Evolutionary conservation across 2,888 invertebrate genomes (phyloP), one percentile per base, ranked within the genome.

Genomic region (Biston stratarius): DNA sequence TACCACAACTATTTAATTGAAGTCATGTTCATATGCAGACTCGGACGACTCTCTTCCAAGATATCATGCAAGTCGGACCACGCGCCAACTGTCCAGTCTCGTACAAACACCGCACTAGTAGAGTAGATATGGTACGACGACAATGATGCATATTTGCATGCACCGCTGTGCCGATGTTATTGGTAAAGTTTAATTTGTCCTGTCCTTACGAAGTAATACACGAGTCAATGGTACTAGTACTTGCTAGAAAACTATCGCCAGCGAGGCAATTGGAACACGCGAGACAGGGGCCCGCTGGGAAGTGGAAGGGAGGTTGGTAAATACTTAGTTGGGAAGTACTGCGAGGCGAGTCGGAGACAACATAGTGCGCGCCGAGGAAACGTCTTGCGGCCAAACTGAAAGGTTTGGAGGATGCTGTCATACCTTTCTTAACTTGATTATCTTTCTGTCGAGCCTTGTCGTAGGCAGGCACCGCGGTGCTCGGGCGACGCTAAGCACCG

Each of bases 341-440:
- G 58, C 52, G 34, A 61, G 53, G 14, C 33, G 48, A 66, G 52
- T 47, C 47, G 47, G 49, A 14, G 42, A 36, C 67, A 62, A 58
- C 40, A 48, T 11, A 12, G 33, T 52, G 24, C 12, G 15, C 11
- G 8, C 7, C n/a, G 24, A 24, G 55, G 24, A 6, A 2, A 15
- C 12, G 12, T 55, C 11, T n/a, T 11, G 33, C 12, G 34, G 7
- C 7, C 34, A 2, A 33, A 48, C 48, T 48, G 6, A 3, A 12
- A 11, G 12, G 33, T 11, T 48, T 24, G 24, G 1, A 10, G 15
- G 7, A 10, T 11, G 10, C 10, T 6, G 10, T 2, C 10, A 6
- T 24, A 11, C 9, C 6, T 6, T 1, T 45, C 45, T 42, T 11
- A 0, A 42, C 42, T 11, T 1, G 11, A 0, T 11, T 42, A 10